Conservation (phyloP, 2,888 invertebrate genomes). For the Andrena chrysosceles region DNA sequence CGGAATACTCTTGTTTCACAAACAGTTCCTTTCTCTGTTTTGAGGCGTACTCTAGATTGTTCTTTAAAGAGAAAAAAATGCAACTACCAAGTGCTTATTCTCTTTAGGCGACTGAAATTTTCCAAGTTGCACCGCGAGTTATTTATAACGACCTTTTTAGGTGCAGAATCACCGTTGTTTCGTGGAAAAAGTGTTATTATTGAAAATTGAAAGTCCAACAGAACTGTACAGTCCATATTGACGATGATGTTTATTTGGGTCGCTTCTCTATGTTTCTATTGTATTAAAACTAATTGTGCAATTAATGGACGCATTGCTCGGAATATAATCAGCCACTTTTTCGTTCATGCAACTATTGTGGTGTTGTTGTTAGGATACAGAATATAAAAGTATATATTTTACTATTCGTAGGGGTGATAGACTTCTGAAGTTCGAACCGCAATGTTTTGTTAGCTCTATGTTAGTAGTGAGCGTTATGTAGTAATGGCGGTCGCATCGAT, state of each 20-base stretch:
- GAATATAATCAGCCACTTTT: background rate
- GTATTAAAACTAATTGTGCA: background rate
- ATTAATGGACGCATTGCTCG: background rate
- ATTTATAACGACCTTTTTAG: background rate
- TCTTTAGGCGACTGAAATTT: background rate
- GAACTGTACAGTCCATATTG: background rate
- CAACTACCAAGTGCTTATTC: background rate
- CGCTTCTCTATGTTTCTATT: background rate
- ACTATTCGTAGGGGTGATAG: background rate
- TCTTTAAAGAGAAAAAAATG: too few species aligned
- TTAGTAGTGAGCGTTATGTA: background rate
- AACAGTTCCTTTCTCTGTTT: background rate
- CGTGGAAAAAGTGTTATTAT: background rate
- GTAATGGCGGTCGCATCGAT: background rate
- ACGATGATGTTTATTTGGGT: background rate
- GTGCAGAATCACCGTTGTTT: background rate
- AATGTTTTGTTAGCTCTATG: background rate
- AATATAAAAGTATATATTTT: background rate
- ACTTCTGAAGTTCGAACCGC: background rate
- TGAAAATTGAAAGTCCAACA: too few species aligned
- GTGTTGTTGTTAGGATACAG: background rate
- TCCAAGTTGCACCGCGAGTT: background rate
- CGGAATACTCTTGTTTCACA: background rate
- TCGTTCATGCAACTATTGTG: conserved; percentile 2
- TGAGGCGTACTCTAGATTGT: background rate